Percentiles rank a stretch among this genome's conserved stretches.
Conservation (phyloP, 53 echinoderm and acorn worm species). For the Crossaster papposus region DNA sequence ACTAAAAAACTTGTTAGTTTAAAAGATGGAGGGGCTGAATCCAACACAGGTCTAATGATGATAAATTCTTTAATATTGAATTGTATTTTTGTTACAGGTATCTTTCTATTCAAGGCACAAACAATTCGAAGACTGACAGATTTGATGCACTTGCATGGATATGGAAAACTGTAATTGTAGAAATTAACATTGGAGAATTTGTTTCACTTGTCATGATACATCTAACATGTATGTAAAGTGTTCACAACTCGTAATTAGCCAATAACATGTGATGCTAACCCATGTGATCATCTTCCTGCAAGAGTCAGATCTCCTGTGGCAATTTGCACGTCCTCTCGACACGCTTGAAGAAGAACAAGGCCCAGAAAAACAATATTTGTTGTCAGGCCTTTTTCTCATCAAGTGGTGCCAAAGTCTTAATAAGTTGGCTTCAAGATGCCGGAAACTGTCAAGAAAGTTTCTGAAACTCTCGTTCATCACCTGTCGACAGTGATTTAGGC, state of each 20-base stretch:
- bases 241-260: background rate
- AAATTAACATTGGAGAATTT: too few species aligned
- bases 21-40: too few species aligned
- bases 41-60: too few species aligned
- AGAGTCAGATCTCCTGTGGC: background rate
- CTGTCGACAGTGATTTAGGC: slow-evolving; percentile 31
- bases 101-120: too few species aligned
- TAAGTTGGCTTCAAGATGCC: slow-evolving; percentile 36
- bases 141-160: background rate
- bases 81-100: too few species aligned
- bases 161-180: too few species aligned
- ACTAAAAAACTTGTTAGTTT: too few species aligned
- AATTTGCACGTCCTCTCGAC: background rate
- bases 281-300: background rate
- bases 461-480: slow-evolving; percentile 51
- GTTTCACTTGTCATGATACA: too few species aligned
- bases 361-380: slow-evolving; percentile 41
- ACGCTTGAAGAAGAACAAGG: background rate
- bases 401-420: slow-evolving; percentile 51
- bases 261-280: background rate
- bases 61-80: too few species aligned
- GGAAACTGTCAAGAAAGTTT: slow-evolving; percentile 46
- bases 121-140: background rate
- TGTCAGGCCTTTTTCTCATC: slow-evolving; percentile 10
- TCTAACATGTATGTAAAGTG: background rate